Evolutionary conservation across 2,888 invertebrate genomes (phyloP).

Genomic region (Camponotus fellah): DNA sequence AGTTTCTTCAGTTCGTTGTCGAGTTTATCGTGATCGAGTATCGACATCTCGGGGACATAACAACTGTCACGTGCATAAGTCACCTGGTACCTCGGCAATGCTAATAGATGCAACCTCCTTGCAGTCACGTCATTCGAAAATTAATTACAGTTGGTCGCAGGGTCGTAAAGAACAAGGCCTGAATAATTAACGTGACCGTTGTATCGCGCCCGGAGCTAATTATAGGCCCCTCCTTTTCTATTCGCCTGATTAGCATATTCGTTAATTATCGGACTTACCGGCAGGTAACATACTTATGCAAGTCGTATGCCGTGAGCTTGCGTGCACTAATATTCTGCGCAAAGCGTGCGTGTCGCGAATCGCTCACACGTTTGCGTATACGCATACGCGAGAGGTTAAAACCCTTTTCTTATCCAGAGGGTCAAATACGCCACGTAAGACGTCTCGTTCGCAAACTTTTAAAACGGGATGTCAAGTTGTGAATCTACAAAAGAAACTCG

Average conservation of each 20-base stretch:
- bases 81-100: slow-evolving; percentile 70
- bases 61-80: slow-evolving; percentile 76
- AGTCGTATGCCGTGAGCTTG: slow-evolving; percentile 61
- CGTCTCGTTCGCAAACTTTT: slow-evolving; percentile 42
- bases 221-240: slow-evolving; percentile 80
- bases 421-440: slow-evolving; percentile 57
- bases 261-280: slow-evolving; percentile 80
- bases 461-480: slow-evolving; percentile 22
- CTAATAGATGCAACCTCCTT: slow-evolving; percentile 82
- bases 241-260: slow-evolving; percentile 83
- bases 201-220: slow-evolving; percentile 80
- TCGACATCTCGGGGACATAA: slow-evolving; percentile 66
- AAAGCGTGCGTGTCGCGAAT: slow-evolving; percentile 70
- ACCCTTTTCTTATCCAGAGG: slow-evolving; percentile 27
- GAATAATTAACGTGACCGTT: slow-evolving; percentile 82
- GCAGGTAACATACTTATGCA: slow-evolving; percentile 61
- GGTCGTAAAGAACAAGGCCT: slow-evolving; percentile 81
- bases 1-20: neutral
- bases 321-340: slow-evolving; percentile 73
- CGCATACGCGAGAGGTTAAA: slow-evolving; percentile 51
- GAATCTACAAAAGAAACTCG: slow-evolving; percentile 23
- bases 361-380: slow-evolving; percentile 47
- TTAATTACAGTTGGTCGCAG: slow-evolving; percentile 79
- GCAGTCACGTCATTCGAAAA: slow-evolving; percentile 82
- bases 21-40: slow-evolving; percentile 68